A percentile compares a stretch with the other conserved stretches of the same genome.
Conservation (phyloP, 2,113 vertebrate species). For the Dermatemys mawii region DNA sequence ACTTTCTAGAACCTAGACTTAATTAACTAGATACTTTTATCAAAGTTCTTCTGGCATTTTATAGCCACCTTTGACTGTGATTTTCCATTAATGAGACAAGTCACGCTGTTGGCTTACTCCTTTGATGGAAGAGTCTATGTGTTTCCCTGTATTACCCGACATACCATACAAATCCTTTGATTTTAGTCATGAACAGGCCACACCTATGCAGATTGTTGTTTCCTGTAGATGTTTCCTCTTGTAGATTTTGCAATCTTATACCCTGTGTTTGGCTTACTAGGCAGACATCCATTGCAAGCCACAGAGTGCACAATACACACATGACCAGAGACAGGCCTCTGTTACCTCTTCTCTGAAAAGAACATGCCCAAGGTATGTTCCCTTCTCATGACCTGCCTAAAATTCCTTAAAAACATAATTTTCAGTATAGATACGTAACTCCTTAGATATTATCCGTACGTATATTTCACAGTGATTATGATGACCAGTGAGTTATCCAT, state of each 20-base stretch:
- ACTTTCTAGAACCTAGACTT: neutral
- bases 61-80: neutral
- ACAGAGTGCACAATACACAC: neutral
- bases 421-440: neutral
- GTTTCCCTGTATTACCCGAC: neutral
- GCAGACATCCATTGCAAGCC: neutral
- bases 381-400: neutral
- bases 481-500: neutral
- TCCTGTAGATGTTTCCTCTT: neutral
- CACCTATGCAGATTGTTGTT: neutral
- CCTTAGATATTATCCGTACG: neutral
- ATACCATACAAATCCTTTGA: neutral
- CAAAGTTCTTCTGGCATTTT: neutral
- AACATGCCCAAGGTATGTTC: neutral
- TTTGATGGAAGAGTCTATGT: neutral
- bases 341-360: neutral
- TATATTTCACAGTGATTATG: neutral
- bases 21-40: neutral
- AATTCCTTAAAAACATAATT: neutral
- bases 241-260: neutral
- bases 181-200: neutral
- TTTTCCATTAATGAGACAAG: neutral
- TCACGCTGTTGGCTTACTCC: neutral
- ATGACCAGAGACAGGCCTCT: neutral
- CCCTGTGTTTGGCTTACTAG: neutral